Base-by-base conservation (phyloP, 2,113 vertebrate genomes). In the Bubo bubo region DNA sequence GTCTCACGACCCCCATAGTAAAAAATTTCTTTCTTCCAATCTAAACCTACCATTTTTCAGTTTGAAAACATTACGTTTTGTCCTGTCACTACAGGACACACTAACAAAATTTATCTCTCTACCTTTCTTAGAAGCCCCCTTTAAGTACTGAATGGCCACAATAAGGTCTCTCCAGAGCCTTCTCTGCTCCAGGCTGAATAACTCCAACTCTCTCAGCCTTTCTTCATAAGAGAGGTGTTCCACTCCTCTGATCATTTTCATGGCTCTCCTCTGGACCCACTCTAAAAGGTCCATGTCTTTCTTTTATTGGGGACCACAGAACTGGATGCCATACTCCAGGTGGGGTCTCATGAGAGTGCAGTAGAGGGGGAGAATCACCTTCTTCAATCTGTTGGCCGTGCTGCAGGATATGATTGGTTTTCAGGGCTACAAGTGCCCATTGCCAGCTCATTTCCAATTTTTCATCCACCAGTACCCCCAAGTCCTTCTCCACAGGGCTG, bases 381-480 rank as follows among this genome's bases (percentile, higher is more conserved):
- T 18, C 8, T 22, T 30, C 6, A 1, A 24, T 9, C 15, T 43
- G 15, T 15, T 55, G 56, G 5, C 10, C 37, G 26, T 11, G 28
- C 34, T 49, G 5, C 49, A 49, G 58, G 20, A 49, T 23, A 49
- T 1, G 4, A n/a, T 5, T 34, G 15, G 39, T 12, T 20, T 47
- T 71, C 3, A 3, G 45, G 26, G 24, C 45, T 77, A 11, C 17
- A 26, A 59, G 47, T 0, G 1, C 20, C 17, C 27, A 18, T 34
- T 71, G 56, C 34, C 4, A 3, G 22, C 19, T 62, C 55, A 34
- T 10, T 9, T 37, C 22, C 47, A 62, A 19, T 16, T 52, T 79
- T 32, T 60, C 73, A 70, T 22, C 37, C 14, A 52, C 12, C 50
- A 58, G 39, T 41, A 67, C 4, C n/a, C 18, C 5, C 23, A 55